Evolutionary conservation across 2,113 vertebrate genomes (phyloP), one percentile per base, ranked within the genome.

Genomic region (Syrrhaptes paradoxus): DNA sequence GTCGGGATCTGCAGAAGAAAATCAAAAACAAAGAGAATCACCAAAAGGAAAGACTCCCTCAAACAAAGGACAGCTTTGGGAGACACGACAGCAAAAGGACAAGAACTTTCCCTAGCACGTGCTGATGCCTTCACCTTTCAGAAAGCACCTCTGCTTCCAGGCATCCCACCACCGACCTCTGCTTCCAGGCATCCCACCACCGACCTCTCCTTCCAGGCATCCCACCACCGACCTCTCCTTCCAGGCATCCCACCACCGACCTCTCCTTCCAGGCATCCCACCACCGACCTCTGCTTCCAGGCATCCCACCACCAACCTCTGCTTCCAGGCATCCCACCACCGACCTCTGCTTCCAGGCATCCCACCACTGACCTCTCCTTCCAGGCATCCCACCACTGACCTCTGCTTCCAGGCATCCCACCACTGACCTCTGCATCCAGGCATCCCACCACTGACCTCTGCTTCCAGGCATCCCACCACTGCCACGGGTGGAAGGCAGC

Each of bases 1-100:
- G 78, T 99, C 99, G 2, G 98, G 97, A 94, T 98, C 99, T 99
- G 97, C 18, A 87, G 77, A 68, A 59, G 76, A 48, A 95, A 14
- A 79, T 3, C 13, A 91, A 58, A 65, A 58, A 79, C 6, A 17
- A 6, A 14, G 10, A 92, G 24, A 22, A 48, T 51, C 72, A 93
- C 21, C 26, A 5, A 21, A 25, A 59, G 55, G 41, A 31, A 93
- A 77, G 1, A 2, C 1, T 13, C 16, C n/a, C 32, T 55, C 21
- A 7, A 6, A 17, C 0, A 2, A 34, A 65, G 57, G 29, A 6
- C 4, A 21, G 24, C 13, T 49, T 24, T n/a, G 55, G 49, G 29
- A 43, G 32, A 28, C 3, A 1, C 0, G 3, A 9, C n/a, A 57
- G 86, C 5, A 41, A 22, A 1, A 14, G 58, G 38, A 77, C 29